A percentile compares a stretch with the other conserved stretches of the same genome.
Evolutionary conservation across 2,113 vertebrate genomes (phyloP).

Genomic region (Halcyon malimbica): DNA sequence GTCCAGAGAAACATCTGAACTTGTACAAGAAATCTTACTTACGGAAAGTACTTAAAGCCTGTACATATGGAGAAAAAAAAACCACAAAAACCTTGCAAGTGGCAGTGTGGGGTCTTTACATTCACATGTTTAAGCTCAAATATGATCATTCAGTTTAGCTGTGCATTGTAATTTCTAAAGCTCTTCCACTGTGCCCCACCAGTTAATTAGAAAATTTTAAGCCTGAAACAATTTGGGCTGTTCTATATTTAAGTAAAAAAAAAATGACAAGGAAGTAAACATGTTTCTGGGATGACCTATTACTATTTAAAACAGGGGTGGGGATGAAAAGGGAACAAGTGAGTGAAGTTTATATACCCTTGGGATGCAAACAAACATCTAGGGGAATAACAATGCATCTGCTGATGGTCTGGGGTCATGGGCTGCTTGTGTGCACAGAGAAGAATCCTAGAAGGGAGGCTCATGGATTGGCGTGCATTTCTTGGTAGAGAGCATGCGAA

Average conservation of each 20-base stretch:
- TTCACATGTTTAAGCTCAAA: neutral
- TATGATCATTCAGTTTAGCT: neutral
- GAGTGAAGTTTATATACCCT: neutral
- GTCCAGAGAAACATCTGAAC: neutral
- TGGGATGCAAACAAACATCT: neutral
- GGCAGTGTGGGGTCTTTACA: neutral
- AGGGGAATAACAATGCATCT: neutral
- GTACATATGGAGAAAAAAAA: neutral
- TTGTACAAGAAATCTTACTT: neutral
- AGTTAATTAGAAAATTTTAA: neutral
- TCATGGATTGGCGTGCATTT: neutral
- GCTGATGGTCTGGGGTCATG: neutral
- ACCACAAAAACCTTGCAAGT: neutral
- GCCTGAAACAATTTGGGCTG: neutral
- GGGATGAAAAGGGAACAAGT: neutral
- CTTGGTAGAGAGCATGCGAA: neutral
- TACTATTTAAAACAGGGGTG: neutral
- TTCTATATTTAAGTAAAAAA: neutral
- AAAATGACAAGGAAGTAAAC: conserved; percentile 20
- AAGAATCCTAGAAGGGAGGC: neutral
- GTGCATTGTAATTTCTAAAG: neutral
- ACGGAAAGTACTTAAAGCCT: neutral
- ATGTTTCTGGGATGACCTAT: neutral
- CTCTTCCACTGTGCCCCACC: neutral
- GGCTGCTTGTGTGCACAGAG: neutral